Percentiles rank a stretch among this genome's conserved stretches.
Evolutionary conservation across 2,888 invertebrate species (phyloP).

Genomic region (Lepidocyrtoides sp.): DNA sequence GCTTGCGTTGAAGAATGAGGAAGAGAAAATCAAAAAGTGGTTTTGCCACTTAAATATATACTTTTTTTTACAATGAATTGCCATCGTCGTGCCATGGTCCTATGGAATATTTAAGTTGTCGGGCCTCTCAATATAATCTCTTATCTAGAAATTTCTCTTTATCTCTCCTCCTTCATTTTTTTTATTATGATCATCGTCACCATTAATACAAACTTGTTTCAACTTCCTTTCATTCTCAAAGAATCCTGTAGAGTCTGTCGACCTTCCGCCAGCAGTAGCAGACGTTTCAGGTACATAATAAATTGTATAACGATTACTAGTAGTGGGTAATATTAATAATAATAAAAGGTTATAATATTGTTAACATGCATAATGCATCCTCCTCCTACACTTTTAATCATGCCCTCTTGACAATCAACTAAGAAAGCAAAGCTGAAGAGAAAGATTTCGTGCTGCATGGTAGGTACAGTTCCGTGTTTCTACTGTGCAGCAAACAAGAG

Average conservation of each 20-base stretch:
- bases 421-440: background rate
- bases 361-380: conserved; percentile 15
- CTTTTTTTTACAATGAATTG: background rate
- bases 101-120: conserved; percentile 3
- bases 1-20: background rate
- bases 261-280: background rate
- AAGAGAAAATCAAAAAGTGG: conserved; percentile 9
- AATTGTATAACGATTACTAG: background rate
- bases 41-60: conserved; percentile 33
- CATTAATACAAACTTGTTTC: background rate
- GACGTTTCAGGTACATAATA: background rate
- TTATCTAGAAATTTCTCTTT: conserved; percentile 25
- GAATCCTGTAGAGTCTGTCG: background rate
- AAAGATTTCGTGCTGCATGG: background rate
- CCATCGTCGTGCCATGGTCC: background rate
- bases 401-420: background rate
- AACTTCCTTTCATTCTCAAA: background rate
- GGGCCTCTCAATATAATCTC: conserved; percentile 27
- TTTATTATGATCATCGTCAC: background rate
- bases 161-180: background rate
- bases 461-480: no score
- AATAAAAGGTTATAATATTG: background rate
- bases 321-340: no score
- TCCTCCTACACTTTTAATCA: conserved; percentile 4
- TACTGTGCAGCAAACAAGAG: conserved; percentile 1